These are phyloP conservation scores for Sylvilagus bachmani DNA, from an alignment of 2,113 vertebrate species.

Conservation along the genomic window DNA sequence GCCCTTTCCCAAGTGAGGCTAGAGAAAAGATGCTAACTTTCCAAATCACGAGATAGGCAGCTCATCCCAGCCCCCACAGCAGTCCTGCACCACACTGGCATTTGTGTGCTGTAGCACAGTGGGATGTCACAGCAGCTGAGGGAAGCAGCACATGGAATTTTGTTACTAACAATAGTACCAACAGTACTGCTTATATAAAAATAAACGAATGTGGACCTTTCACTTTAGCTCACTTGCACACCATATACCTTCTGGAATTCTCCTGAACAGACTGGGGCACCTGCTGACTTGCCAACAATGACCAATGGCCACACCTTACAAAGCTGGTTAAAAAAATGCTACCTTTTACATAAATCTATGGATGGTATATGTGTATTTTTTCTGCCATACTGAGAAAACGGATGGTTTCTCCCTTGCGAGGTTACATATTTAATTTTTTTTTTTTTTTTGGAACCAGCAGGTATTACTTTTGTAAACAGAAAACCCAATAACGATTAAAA, in stretches of 20 bases:
- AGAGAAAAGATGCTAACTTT: slow-evolving; percentile 80
- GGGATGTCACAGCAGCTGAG: neutral
- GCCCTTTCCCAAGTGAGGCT: slow-evolving; percentile 69
- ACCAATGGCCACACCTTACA: neutral
- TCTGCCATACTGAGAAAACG: neutral
- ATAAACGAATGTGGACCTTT: neutral
- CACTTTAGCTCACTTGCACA: neutral
- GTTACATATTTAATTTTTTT: slow-evolving; percentile 57
- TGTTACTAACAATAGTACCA: neutral
- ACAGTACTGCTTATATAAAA: neutral
- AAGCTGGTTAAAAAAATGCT: neutral
- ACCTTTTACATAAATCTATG: slow-evolving; percentile 12
- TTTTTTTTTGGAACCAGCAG: slow-evolving; percentile 66
- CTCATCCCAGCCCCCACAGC: neutral
- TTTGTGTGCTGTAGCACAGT: neutral
- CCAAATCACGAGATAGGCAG: slow-evolving; percentile 36
- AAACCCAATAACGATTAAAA: slow-evolving; percentile 85
- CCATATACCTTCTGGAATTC: neutral
- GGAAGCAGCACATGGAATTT: neutral
- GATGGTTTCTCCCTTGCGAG: slow-evolving; percentile 33
- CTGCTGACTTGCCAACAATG: neutral
- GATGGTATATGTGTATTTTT: neutral
- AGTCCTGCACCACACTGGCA: neutral
- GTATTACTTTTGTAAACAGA: slow-evolving; percentile 76
- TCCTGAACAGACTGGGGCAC: neutral